A percentile compares a stretch with the other conserved stretches of the same genome.
phyloP scores from a whole-genome alignment of 1,140 invertebrate genomes.

The Drosophila sturtevanti region DNA sequence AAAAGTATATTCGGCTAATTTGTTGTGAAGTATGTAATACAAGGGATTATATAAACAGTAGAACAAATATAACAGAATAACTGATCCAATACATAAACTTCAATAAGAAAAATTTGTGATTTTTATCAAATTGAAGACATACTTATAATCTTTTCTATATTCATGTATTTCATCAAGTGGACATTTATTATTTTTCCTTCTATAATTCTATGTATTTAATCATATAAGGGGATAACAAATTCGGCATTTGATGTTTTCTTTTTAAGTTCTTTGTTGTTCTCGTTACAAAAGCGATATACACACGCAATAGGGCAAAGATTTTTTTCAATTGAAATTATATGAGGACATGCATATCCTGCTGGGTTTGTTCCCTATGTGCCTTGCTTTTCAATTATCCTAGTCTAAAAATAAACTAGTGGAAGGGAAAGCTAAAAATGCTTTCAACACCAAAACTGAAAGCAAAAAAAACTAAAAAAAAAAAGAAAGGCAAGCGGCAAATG shows the following conservation, averaged over 20 bases:
- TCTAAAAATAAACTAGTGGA: slow-evolving; percentile 61
- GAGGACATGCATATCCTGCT: slow-evolving; percentile 47
- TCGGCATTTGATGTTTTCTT: neutral
- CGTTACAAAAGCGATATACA: neutral
- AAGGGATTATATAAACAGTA: no score
- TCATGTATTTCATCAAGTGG: no score
- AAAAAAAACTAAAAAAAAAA: neutral
- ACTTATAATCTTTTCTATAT: no score
- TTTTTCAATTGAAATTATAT: slow-evolving; percentile 49
- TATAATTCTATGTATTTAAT: no score
- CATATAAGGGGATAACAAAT: neutral
- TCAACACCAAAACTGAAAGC: slow-evolving; percentile 28
- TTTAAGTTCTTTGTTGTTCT: neutral
- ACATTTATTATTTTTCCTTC: no score
- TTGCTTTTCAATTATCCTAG: slow-evolving; percentile 75
- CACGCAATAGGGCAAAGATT: slow-evolving; percentile 41
- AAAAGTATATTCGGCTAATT: neutral
- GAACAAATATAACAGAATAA: no score
- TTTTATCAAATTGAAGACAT: no score
- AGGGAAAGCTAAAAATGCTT: slow-evolving; percentile 22
- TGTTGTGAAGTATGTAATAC: no score
- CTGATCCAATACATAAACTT: no score
- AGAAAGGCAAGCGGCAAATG: slow-evolving; percentile 40
- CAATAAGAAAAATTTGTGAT: no score
- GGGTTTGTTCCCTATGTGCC: slow-evolving; percentile 24